Conservation (phyloP, 2,113 vertebrate species). For the Lepus americanus region DNA sequence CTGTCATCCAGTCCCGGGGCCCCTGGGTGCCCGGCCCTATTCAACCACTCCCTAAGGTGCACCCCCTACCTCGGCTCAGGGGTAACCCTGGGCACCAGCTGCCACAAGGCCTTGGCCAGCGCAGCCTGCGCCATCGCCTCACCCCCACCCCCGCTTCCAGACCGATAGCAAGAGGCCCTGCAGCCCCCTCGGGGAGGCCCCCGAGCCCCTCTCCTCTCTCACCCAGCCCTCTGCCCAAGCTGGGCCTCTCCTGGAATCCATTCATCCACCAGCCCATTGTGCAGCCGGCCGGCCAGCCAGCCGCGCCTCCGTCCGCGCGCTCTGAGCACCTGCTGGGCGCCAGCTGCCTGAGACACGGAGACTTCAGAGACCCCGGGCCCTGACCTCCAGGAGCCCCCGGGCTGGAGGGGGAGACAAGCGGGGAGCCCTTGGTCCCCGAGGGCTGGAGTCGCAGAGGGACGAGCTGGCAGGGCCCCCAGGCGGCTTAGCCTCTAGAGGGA, state of each 20-base stretch:
- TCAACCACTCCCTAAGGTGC: too few relatives aligned
- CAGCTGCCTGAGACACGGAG: constrained; percentile 13
- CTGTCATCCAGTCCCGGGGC: background rate
- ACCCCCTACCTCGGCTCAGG: accelerated
- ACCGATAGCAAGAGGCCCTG: background rate
- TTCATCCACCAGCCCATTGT: background rate
- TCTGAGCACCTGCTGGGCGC: constrained; percentile 6
- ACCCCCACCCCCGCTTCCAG: background rate
- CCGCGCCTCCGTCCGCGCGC: accelerated
- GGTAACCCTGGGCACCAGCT: accelerated
- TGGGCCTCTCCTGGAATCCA: background rate
- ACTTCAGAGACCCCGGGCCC: background rate
- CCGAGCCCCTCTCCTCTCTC: background rate
- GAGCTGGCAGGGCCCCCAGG: background rate
- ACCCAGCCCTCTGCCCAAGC: background rate
- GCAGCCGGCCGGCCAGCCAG: background rate
- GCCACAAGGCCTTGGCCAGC: accelerated
- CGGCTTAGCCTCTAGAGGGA: accelerated
- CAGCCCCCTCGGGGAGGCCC: accelerated
- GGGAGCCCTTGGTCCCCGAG: background rate
- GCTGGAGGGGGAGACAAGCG: background rate
- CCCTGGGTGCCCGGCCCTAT: accelerated
- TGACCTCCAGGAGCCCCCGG: background rate
- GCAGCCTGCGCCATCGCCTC: background rate
- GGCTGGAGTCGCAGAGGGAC: accelerated